Conservation (phyloP, 2,113 vertebrate genomes). For the Microtus montanus region DNA sequence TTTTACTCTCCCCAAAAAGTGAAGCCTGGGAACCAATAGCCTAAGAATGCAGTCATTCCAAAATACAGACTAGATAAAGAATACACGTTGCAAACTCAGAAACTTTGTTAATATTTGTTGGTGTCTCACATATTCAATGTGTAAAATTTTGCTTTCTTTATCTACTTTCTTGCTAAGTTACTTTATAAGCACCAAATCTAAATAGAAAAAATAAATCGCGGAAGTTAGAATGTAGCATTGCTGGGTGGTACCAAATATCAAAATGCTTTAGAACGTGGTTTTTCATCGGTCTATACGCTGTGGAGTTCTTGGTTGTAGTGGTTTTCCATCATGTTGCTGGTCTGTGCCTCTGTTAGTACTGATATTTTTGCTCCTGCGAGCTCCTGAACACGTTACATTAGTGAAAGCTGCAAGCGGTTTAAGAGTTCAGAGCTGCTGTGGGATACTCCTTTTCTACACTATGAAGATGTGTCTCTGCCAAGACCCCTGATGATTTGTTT, state of each 20-base stretch:
- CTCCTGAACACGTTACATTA: background rate
- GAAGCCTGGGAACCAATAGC: constrained; percentile 42
- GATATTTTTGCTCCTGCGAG: background rate
- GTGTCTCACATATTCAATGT: background rate
- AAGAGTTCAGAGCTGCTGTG: background rate
- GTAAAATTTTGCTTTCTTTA: constrained; percentile 39
- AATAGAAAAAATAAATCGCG: background rate
- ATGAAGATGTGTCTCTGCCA: background rate
- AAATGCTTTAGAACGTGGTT: background rate
- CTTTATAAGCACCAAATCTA: constrained; percentile 29
- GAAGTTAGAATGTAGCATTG: background rate
- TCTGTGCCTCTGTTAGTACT: background rate
- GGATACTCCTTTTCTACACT: background rate
- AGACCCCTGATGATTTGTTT: background rate
- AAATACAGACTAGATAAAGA: constrained; percentile 16
- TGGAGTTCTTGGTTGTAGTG: background rate
- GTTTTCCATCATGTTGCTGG: background rate
- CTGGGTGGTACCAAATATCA: background rate
- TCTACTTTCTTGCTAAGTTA: background rate
- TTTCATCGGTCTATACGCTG: background rate
- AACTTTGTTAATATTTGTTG: constrained; percentile 5
- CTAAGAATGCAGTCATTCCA: constrained; percentile 38
- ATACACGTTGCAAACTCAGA: constrained; percentile 1
- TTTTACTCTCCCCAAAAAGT: constrained; percentile 56
- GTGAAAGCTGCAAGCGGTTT: background rate